Percentiles rank a stretch among this genome's conserved stretches.
Conservation (phyloP, 2,888 invertebrate species). For the Rhyacophila evoluta region DNA sequence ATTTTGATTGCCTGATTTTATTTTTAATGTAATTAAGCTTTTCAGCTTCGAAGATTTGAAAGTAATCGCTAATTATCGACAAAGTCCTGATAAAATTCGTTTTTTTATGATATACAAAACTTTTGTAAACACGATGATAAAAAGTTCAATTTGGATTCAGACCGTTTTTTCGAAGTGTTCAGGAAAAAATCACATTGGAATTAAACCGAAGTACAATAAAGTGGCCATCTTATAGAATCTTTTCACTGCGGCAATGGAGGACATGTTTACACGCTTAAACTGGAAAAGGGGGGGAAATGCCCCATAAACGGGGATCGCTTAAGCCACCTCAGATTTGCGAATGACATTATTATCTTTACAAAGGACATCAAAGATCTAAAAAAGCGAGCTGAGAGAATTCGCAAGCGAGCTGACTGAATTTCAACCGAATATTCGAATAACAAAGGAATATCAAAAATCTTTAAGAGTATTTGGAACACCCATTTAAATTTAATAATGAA, state of each 20-base stretch:
- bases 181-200: not conserved
- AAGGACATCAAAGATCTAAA: slow-evolving; percentile 14
- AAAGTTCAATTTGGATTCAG: not conserved
- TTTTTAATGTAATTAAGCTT: too few species aligned
- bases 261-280: slow-evolving; percentile 24
- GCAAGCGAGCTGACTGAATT: not conserved
- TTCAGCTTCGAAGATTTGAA: too few species aligned
- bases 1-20: too few species aligned
- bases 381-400: slow-evolving; percentile 8
- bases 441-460: slow-evolving; percentile 22
- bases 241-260: slow-evolving; percentile 3
- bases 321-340: slow-evolving; percentile 24
- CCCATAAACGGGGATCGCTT: slow-evolving; percentile 18
- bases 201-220: slow-evolving; percentile 19
- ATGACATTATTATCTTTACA: slow-evolving; percentile 24
- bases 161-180: not conserved
- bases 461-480: slow-evolving; percentile 18
- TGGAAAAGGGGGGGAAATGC: slow-evolving; percentile 8
- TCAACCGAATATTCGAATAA: slow-evolving; percentile 18
- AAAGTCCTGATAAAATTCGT: too few species aligned
- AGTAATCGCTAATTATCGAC: too few species aligned
- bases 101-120: too few species aligned
- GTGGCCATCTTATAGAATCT: slow-evolving; percentile 22
- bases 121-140: not conserved
- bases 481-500: slow-evolving; percentile 7